A percentile compares a stretch with the other conserved stretches of the same genome.
Conservation (phyloP, 2,113 vertebrate genomes). For the Tautogolabrus adspersus region DNA sequence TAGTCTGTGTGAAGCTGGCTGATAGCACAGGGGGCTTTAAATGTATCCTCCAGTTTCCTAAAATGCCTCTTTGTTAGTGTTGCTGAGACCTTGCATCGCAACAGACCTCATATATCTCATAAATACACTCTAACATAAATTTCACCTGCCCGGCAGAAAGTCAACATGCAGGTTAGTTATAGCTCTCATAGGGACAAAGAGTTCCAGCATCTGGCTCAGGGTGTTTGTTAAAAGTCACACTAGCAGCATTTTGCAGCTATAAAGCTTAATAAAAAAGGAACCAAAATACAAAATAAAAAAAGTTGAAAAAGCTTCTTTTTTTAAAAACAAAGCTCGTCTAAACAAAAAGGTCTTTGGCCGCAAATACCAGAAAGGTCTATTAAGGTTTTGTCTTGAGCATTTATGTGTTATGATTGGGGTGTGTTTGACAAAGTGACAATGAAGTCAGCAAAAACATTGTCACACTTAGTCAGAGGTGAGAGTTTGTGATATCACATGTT, state of each 20-base stretch:
- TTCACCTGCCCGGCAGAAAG: neutral
- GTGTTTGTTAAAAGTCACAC: neutral
- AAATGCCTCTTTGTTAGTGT: conserved; percentile 20
- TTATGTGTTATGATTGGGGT: neutral
- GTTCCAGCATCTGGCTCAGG: neutral
- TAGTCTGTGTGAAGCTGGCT: conserved; percentile 46
- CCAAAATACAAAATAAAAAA: neutral
- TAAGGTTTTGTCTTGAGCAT: neutral
- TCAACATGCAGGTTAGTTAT: neutral
- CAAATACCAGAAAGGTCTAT: neutral
- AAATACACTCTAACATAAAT: neutral
- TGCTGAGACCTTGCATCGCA: conserved; percentile 1
- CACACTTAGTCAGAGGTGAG: neutral
- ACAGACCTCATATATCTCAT: neutral
- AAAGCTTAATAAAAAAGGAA: neutral
- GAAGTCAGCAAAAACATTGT: neutral
- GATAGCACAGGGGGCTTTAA: conserved; percentile 29
- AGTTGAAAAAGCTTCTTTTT: too few relatives aligned
- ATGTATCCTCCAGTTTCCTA: conserved; percentile 15
- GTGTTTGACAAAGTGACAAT: neutral
- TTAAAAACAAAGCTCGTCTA: neutral
- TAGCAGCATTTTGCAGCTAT: neutral
- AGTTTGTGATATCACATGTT: neutral
- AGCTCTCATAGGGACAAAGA: neutral
- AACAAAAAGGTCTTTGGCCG: neutral